phyloP scores from a whole-genome alignment of 2,797 vertebrate genomes.

The Pantherophis alleghaniensis region DNA sequence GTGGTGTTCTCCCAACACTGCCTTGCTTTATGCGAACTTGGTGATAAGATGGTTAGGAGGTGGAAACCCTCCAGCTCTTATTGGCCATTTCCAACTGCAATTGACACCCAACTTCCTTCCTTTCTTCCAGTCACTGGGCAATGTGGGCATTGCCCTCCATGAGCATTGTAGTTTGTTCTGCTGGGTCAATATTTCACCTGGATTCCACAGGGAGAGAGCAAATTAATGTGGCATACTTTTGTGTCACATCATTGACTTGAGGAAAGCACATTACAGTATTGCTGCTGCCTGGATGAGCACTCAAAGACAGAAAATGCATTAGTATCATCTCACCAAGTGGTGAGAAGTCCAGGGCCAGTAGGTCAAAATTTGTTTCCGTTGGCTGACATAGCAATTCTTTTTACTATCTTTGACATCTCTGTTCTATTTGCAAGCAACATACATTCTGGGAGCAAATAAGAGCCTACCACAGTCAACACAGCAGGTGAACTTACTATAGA shows the following conservation, averaged over 20 bases:
- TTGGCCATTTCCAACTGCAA: neutral
- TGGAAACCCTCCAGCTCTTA: neutral
- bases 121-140: neutral
- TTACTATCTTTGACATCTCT: neutral
- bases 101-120: neutral
- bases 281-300: neutral
- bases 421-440: conserved; percentile 3
- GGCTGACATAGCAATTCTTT: neutral
- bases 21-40: neutral
- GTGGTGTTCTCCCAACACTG: neutral
- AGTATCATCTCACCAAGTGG: neutral
- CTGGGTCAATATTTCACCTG: neutral
- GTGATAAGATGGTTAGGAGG: neutral
- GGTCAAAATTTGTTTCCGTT: neutral
- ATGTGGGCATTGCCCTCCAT: neutral
- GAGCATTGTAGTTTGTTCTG: neutral
- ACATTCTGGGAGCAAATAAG: conserved; percentile 5
- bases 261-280: neutral
- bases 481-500: neutral
- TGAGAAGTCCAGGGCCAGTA: neutral
- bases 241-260: neutral
- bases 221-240: neutral
- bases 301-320: neutral
- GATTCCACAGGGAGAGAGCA: neutral
- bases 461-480: neutral